Evolutionary conservation across 2,113 vertebrate genomes (phyloP).

Genomic region (Macquaria ambigua): DNA sequence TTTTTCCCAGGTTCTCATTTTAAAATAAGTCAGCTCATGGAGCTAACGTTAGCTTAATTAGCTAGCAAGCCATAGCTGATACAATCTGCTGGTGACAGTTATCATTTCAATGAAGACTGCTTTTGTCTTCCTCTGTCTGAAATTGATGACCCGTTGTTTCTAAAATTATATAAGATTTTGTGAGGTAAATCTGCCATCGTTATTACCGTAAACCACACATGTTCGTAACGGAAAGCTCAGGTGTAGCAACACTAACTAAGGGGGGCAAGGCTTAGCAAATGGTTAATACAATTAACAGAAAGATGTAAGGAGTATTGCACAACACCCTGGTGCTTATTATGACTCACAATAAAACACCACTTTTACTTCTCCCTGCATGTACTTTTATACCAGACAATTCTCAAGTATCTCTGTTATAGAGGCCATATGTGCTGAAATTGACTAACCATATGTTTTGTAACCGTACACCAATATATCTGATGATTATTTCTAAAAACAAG

Average conservation of each 20-base stretch:
- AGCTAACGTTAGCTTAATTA: too few relatives aligned
- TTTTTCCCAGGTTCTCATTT: too few relatives aligned
- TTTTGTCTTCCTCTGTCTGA: too few relatives aligned
- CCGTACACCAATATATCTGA: slow-evolving; percentile 17
- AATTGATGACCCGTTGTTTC: neutral
- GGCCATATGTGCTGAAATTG: slow-evolving; percentile 36
- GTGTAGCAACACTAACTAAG: neutral
- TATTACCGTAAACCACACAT: neutral
- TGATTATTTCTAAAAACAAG: slow-evolving; percentile 23
- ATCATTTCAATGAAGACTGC: too few relatives aligned
- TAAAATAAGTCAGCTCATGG: too few relatives aligned
- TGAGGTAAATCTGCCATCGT: too few relatives aligned
- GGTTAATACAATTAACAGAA: neutral
- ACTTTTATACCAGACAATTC: neutral
- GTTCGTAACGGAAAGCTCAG: neutral
- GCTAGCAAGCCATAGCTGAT: too few relatives aligned
- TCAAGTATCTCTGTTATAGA: slow-evolving; percentile 43
- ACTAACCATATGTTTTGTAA: slow-evolving; percentile 50
- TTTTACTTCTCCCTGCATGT: slow-evolving; percentile 25
- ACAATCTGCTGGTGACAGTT: too few relatives aligned
- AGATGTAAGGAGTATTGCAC: neutral
- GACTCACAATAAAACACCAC: slow-evolving; percentile 38
- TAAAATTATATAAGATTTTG: neutral
- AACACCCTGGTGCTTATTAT: neutral
- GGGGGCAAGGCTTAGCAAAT: neutral